Conservation (phyloP, 2,797 vertebrate genomes). For the Spondyliosoma cantharus region DNA sequence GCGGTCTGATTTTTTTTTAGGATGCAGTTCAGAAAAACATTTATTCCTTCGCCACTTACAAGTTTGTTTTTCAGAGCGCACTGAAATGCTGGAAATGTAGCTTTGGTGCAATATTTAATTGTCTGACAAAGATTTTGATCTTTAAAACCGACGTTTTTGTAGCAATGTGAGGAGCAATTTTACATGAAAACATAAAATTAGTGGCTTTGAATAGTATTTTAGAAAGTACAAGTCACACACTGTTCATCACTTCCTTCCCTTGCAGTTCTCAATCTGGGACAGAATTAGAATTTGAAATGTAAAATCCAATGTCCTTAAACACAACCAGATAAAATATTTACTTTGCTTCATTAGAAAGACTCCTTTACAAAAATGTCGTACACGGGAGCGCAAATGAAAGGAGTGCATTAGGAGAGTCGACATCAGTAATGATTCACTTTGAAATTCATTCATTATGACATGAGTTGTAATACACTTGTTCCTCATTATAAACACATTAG, state of each 20-base stretch:
- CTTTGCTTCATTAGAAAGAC: slow-evolving; percentile 35
- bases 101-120: not conserved
- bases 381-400: slow-evolving; percentile 20
- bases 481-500: slow-evolving; percentile 81
- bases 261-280: not conserved
- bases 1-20: slow-evolving; percentile 36
- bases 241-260: not conserved
- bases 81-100: slow-evolving; percentile 17
- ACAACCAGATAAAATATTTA: slow-evolving; percentile 32
- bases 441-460: slow-evolving; percentile 70
- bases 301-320: not conserved
- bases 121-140: not conserved
- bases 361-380: slow-evolving; percentile 19
- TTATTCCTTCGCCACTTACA: slow-evolving; percentile 12
- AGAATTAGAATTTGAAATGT: slow-evolving; percentile 4
- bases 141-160: not conserved
- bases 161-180: not conserved
- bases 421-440: slow-evolving; percentile 64
- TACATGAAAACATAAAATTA: not conserved
- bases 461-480: slow-evolving; percentile 77
- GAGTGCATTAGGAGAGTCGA: slow-evolving; percentile 49
- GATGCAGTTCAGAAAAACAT: slow-evolving; percentile 7
- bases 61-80: not conserved
- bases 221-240: not conserved
- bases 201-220: not conserved